These are phyloP conservation scores for Proisotoma minuta DNA, from an alignment of 2,888 invertebrate species.

Conservation along the genomic window DNA sequence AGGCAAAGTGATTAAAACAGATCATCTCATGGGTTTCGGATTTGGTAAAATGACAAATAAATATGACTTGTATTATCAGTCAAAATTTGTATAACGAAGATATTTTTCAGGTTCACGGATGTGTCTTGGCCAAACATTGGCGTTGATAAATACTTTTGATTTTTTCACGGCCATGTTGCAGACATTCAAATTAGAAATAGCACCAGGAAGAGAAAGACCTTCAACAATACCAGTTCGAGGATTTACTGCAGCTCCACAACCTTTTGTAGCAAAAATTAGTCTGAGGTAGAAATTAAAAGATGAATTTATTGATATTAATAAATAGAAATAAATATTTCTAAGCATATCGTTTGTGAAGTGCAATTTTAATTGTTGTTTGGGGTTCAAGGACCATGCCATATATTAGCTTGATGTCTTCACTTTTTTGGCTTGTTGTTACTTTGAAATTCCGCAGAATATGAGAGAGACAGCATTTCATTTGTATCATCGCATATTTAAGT, in stretches of 20 bases:
- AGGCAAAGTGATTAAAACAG: slow-evolving; percentile 41
- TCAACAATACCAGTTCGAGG: slow-evolving; percentile 27
- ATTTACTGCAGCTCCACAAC: slow-evolving; percentile 34
- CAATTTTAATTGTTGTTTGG: not conserved
- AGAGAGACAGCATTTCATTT: not conserved
- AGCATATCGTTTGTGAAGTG: no score
- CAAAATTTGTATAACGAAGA: no score
- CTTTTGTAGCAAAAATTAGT: slow-evolving; percentile 36
- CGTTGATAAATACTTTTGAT: slow-evolving; percentile 35
- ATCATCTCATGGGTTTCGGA: slow-evolving; percentile 46
- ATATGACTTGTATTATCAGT: no score
- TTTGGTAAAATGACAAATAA: slow-evolving; percentile 43
- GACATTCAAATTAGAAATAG: slow-evolving; percentile 32
- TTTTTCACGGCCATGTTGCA: slow-evolving; percentile 39
- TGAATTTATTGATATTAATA: no score
- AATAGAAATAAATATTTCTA: no score
- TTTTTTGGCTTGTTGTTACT: not conserved
- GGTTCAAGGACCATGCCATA: slow-evolving; percentile 9
- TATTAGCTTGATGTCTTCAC: not conserved
- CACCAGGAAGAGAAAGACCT: slow-evolving; percentile 29
- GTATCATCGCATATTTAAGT: slow-evolving; percentile 4
- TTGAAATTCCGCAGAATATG: slow-evolving; percentile 3
- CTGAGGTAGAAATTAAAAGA: no score
- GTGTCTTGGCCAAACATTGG: slow-evolving; percentile 42
- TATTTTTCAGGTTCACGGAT: slow-evolving; percentile 34